These are phyloP conservation scores for Cheilosia urbana DNA, from an alignment of 2,888 invertebrate species.

Conservation along the genomic window DNA sequence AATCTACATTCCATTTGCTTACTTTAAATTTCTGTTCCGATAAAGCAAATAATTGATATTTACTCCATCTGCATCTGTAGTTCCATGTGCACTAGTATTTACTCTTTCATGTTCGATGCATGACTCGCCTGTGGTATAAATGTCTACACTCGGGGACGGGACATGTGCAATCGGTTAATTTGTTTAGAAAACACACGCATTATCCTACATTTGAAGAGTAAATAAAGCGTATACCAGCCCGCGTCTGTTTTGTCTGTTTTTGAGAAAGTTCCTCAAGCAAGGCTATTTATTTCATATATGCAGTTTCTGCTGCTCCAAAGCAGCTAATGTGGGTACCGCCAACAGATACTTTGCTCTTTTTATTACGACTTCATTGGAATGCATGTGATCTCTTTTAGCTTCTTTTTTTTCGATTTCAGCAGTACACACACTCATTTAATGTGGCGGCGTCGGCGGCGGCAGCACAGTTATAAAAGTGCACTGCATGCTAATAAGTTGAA, in stretches of 20 bases:
- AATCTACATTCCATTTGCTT: conserved; percentile 32
- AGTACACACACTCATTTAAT: conserved; percentile 19
- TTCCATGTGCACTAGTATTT: conserved; percentile 28
- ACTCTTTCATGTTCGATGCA: conserved; percentile 26
- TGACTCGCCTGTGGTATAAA: conserved; percentile 25
- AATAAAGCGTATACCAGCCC: conserved; percentile 41
- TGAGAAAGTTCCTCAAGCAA: conserved; percentile 48
- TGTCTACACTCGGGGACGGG: conserved; percentile 23
- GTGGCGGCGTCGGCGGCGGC: conserved; percentile 40
- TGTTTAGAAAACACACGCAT: conserved; percentile 72
- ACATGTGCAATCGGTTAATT: conserved; percentile 62
- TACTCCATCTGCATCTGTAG: conserved; percentile 54
- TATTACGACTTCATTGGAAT: conserved; percentile 67
- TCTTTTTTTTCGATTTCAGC: conserved; percentile 42
- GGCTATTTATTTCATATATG: background rate
- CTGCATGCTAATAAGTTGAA: conserved; percentile 69
- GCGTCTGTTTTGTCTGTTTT: conserved; percentile 28
- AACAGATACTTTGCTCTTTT: conserved; percentile 56
- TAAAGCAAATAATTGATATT: conserved; percentile 72
- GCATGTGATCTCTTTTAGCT: conserved; percentile 53
- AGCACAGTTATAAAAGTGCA: conserved; percentile 65
- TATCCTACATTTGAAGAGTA: conserved; percentile 62
- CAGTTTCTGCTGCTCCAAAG: conserved; percentile 1
- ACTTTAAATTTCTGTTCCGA: conserved; percentile 49
- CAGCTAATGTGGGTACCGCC: conserved; percentile 26